phyloP scores from a whole-genome alignment of 1,140 invertebrate genomes.

The Tetramorium simillimum region DNA sequence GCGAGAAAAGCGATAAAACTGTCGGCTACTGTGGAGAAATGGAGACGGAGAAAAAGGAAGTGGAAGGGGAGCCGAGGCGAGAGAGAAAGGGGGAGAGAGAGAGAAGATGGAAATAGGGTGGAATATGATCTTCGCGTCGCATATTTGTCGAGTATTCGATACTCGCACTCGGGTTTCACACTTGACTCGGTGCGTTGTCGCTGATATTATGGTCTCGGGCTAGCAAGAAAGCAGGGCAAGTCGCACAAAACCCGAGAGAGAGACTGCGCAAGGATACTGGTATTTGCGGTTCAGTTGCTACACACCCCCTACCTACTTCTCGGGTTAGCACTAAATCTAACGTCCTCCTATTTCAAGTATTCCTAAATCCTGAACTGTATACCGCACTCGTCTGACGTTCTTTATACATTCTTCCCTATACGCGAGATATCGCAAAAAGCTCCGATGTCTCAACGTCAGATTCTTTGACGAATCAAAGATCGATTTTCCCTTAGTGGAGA shows the following conservation, averaged over 20 bases:
- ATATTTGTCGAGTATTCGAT: slow-evolving; percentile 48
- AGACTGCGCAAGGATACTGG: neutral
- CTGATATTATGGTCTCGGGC: neutral
- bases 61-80: neutral
- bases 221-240: slow-evolving; percentile 3
- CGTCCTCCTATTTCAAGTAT: neutral
- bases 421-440: neutral
- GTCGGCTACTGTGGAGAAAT: slow-evolving; percentile 21
- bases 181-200: slow-evolving; percentile 37
- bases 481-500: neutral
- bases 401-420: neutral
- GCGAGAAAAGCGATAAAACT: slow-evolving; percentile 49
- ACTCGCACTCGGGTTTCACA: slow-evolving; percentile 45
- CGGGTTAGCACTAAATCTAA: slow-evolving; percentile 20
- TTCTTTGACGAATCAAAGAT: neutral
- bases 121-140: slow-evolving; percentile 30
- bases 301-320: neutral
- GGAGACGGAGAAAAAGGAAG: slow-evolving; percentile 37
- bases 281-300: slow-evolving; percentile 27
- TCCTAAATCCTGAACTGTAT: neutral
- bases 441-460: neutral
- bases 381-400: neutral
- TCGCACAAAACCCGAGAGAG: neutral
- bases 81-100: neutral
- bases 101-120: neutral